phyloP scores from a whole-genome alignment of 2,888 invertebrate genomes.

The Craniophora ligustri region DNA sequence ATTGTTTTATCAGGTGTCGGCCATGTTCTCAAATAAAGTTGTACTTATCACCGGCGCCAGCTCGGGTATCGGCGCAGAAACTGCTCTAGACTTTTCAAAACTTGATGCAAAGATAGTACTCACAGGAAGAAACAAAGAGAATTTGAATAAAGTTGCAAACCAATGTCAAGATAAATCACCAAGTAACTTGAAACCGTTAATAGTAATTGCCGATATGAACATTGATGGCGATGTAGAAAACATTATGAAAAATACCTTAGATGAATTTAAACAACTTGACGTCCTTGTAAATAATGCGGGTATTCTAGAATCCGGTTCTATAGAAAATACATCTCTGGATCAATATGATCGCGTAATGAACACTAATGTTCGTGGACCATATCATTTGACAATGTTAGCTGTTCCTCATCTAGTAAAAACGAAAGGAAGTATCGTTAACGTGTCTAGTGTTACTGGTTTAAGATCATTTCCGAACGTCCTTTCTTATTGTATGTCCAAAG shows the following conservation, averaged over 20 bases:
- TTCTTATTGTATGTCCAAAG: slow-evolving; percentile 97
- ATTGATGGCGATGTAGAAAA: slow-evolving; percentile 91
- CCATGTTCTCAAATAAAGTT: slow-evolving; percentile 88
- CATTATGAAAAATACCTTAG: slow-evolving; percentile 91
- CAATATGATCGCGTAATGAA: slow-evolving; percentile 96
- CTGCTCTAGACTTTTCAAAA: slow-evolving; percentile 91
- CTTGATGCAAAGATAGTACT: slow-evolving; percentile 90
- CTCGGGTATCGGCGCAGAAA: slow-evolving; percentile 92
- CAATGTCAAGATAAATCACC: slow-evolving; percentile 85
- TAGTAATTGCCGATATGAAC: slow-evolving; percentile 90
- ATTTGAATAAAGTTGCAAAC: slow-evolving; percentile 89
- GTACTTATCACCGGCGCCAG: slow-evolving; percentile 91
- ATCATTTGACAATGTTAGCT: slow-evolving; percentile 94
- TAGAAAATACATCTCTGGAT: slow-evolving; percentile 94
- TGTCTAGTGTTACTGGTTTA: slow-evolving; percentile 97
- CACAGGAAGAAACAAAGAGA: slow-evolving; percentile 91
- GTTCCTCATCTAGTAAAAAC: slow-evolving; percentile 93
- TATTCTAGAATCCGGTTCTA: slow-evolving; percentile 92
- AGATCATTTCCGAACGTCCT: slow-evolving; percentile 96
- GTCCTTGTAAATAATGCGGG: slow-evolving; percentile 96
- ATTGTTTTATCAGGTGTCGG: slow-evolving; percentile 59
- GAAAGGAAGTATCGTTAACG: slow-evolving; percentile 96
- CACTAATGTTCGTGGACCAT: slow-evolving; percentile 94
- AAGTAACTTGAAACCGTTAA: slow-evolving; percentile 79
- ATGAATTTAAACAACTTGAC: slow-evolving; percentile 91